Base-by-base conservation (phyloP, 2,888 invertebrate genomes). In the Sussaba pulchella region DNA sequence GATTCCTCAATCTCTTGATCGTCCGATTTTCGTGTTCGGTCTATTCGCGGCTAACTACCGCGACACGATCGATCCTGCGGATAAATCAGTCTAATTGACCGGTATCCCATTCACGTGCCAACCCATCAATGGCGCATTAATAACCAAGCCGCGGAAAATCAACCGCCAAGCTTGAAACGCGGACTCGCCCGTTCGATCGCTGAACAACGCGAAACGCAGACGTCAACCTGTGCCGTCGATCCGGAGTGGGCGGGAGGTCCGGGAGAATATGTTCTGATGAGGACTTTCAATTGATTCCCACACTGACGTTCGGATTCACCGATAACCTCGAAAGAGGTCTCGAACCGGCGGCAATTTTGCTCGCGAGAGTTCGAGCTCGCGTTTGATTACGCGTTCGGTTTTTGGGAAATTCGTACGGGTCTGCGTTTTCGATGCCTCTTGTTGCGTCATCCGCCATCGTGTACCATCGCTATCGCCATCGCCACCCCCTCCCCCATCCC, bases 111-210 rank as follows among this genome's bases (percentile, higher is more conserved):
- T 69, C 14, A 39, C 57, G 24, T 19, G 26, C 47, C 57, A 63
- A 75, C 52, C 70, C 66, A 59, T 80, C 75, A 76, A 76, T 69
- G 76, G 57, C 19, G 72, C 76, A 69, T 73, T 81, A 77, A 76
- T 73, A 64, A 81, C 69, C 72, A 57, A n/a, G n/a, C n/a, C 63
- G 57, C 72, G 47, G 72, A 63, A 57, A 76, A 76, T 81, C 72
- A 73, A 73, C 69, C 63, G 19, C 39, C 47, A 54, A 50, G 14
- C 21, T 41, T 14, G 8, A 12, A 24, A 47, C 57, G 47, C 47
- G 17, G 39, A 45, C 39, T 47, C 50, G 47, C n/a, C n/a, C 39
- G 43, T 26, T 63, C 26, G 45, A 75, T 41, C 36, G 31, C 21
- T 43, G 45, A 41, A 75, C 67, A 59, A 71, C 50, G 64, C 47